Percentiles rank a stretch among this genome's conserved stretches.
phyloP scores from a whole-genome alignment of 2,888 invertebrate species.

The Acleris literana region DNA sequence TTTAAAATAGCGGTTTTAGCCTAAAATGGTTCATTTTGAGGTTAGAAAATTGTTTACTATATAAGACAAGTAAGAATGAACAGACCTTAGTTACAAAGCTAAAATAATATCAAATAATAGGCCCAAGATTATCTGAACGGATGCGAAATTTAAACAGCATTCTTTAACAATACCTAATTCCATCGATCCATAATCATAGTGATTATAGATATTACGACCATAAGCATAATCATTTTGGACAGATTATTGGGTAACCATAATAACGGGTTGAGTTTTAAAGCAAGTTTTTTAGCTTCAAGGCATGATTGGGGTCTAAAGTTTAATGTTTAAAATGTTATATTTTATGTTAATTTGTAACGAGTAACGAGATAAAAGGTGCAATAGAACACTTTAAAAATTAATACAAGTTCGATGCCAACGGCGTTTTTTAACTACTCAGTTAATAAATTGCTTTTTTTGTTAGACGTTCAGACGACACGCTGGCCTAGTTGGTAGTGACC shows the following conservation, averaged over 20 bases:
- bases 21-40: no score
- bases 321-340: conserved; percentile 11
- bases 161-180: conserved; percentile 20
- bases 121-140: conserved; percentile 3
- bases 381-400: conserved; percentile 3
- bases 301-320: conserved; percentile 18
- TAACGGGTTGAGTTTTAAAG: conserved; percentile 44
- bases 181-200: conserved; percentile 33
- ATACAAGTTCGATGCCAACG: not conserved
- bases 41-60: no score
- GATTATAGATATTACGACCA: conserved; percentile 44
- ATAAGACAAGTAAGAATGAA: no score
- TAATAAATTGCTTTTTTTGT: no score
- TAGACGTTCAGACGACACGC: no score
- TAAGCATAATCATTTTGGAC: conserved; percentile 49
- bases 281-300: conserved; percentile 37
- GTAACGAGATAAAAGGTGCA: conserved; percentile 3
- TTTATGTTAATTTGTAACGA: conserved; percentile 20
- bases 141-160: conserved; percentile 27
- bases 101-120: no score
- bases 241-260: conserved; percentile 48
- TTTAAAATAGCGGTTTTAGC: no score
- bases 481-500: no score
- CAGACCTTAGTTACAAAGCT: no score
- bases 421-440: no score